These are phyloP conservation scores for Notamacropus eugenii DNA, from an alignment of 2,797 vertebrate genomes.

Conservation along the genomic window DNA sequence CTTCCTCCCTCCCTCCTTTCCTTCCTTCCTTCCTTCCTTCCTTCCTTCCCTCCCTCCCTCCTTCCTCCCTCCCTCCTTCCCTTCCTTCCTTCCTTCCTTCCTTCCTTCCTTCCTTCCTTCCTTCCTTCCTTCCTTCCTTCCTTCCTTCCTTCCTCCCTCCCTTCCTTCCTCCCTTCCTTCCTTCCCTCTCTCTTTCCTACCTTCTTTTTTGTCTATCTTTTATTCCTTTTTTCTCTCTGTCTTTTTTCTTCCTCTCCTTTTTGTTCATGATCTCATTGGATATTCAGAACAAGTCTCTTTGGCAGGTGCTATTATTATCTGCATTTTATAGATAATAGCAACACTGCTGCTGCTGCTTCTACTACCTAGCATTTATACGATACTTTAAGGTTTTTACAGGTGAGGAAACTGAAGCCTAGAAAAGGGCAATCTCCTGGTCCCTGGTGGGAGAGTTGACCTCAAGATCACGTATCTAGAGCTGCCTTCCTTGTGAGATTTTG, in stretches of 20 bases:
- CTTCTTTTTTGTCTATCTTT: not conserved
- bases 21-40: no score
- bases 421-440: not conserved
- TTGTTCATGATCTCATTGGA: not conserved
- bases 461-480: not conserved
- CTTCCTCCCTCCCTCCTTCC: not conserved
- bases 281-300: not conserved
- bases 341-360: not conserved
- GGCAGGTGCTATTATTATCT: not conserved
- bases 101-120: not conserved
- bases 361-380: not conserved
- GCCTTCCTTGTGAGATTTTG: not conserved
- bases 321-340: not conserved
- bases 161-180: no score
- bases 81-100: no score
- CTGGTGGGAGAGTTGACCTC: fast-evolving
- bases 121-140: no score
- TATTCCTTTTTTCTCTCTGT: not conserved
- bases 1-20: no score
- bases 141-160: no score
- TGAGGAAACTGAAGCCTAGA: not conserved
- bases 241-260: not conserved
- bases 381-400: not conserved
- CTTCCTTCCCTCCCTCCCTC: no score
- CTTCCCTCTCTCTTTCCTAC: not conserved